Evolutionary conservation across 2,113 vertebrate species (phyloP).

Genomic region (Seriola dumerili): DNA sequence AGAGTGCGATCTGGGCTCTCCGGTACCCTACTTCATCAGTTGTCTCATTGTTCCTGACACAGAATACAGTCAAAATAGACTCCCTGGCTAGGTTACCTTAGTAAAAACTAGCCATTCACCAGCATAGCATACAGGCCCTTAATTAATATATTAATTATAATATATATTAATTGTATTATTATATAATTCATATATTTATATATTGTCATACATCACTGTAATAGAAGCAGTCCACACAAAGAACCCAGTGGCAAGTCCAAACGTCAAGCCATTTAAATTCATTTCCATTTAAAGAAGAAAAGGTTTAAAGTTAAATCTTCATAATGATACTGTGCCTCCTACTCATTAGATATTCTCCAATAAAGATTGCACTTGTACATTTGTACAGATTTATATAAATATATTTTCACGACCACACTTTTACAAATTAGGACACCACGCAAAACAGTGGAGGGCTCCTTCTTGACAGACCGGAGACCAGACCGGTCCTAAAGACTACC

Average conservation of each 20-base stretch:
- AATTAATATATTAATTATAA: too few species aligned
- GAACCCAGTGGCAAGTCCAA: conserved; percentile 7
- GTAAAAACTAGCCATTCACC: background rate
- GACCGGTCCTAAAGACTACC: background rate
- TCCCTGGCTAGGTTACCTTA: background rate
- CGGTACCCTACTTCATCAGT: background rate
- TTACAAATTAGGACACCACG: background rate
- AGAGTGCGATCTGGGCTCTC: conserved; percentile 13
- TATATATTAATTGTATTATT: too few species aligned
- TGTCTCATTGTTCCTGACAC: conserved; percentile 1
- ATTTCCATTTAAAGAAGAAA: conserved; percentile 10
- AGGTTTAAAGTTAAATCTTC: background rate
- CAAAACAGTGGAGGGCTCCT: background rate
- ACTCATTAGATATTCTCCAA: background rate
- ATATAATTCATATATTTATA: background rate
- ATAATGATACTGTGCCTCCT: background rate
- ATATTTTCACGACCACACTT: conserved; percentile 12
- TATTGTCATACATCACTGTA: conserved; percentile 1
- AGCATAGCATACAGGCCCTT: background rate
- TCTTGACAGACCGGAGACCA: background rate
- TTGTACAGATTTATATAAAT: conserved; percentile 24
- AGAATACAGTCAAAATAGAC: background rate
- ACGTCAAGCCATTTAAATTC: background rate
- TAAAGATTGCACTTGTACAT: background rate
- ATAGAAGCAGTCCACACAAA: conserved; percentile 9